phyloP scores from a whole-genome alignment of 2,888 invertebrate species.

The Cyclophora albipunctata region DNA sequence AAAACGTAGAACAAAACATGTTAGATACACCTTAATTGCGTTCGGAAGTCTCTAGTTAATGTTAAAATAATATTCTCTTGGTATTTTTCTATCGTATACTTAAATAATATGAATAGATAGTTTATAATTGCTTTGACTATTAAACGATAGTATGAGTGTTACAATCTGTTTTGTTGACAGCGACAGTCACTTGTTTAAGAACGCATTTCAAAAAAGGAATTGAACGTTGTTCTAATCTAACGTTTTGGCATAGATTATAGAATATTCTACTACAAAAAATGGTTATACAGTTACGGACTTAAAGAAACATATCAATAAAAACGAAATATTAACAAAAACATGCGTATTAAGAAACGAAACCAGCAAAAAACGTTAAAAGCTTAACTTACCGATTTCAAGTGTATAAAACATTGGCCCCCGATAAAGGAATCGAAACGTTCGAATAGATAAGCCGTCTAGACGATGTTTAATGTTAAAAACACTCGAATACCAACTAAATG shows the following conservation, averaged over 20 bases:
- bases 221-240: too few species aligned
- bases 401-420: slow-evolving; percentile 64
- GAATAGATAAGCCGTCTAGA: slow-evolving; percentile 67
- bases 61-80: slow-evolving; percentile 51
- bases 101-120: slow-evolving; percentile 9
- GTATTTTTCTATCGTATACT: slow-evolving; percentile 17
- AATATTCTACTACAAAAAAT: too few species aligned
- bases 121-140: not conserved
- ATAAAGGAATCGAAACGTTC: slow-evolving; percentile 58
- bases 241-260: too few species aligned
- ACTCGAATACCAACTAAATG: slow-evolving; percentile 69
- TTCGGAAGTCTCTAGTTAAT: slow-evolving; percentile 62
- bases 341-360: too few species aligned
- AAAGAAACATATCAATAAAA: too few species aligned
- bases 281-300: too few species aligned
- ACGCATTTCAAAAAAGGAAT: too few species aligned
- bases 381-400: slow-evolving; percentile 49
- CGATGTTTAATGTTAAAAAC: slow-evolving; percentile 51
- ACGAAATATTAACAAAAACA: too few species aligned
- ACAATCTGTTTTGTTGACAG: too few species aligned
- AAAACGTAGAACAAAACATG: slow-evolving; percentile 32
- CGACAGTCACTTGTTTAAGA: too few species aligned
- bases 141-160: too few species aligned
- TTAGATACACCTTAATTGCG: slow-evolving; percentile 55
- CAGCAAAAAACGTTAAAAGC: slow-evolving; percentile 37